Evolutionary conservation across 1,140 invertebrate species (phyloP).

Genomic region (Drosophila mojavensis): DNA sequence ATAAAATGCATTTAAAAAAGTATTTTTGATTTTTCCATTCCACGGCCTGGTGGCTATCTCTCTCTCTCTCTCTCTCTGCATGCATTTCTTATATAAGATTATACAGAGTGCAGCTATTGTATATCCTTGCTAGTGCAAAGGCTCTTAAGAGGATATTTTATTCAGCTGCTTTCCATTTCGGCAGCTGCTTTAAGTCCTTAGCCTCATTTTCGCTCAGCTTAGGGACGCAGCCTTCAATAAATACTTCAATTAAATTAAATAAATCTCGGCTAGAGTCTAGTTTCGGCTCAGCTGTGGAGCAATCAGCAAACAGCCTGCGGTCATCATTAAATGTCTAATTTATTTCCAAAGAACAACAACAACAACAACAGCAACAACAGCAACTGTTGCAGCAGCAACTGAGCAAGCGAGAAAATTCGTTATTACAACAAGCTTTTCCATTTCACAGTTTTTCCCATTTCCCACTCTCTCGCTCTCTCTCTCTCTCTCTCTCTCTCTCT

Average conservation of each 20-base stretch:
- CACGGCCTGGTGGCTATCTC: neutral
- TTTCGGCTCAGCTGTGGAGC: conserved; percentile 46
- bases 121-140: neutral
- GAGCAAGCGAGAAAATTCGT: conserved; percentile 62
- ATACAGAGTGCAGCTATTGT: neutral
- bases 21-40: neutral
- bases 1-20: conserved; percentile 10
- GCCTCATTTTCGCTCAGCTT: neutral
- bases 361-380: conserved; percentile 14
- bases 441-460: conserved; percentile 53
- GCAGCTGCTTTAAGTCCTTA: conserved; percentile 5
- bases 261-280: conserved; percentile 63
- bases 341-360: conserved; percentile 70
- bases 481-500: neutral
- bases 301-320: conserved; percentile 78
- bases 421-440: conserved; percentile 73
- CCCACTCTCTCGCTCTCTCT: neutral
- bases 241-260: conserved; percentile 82
- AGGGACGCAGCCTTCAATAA: conserved; percentile 58
- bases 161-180: neutral
- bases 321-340: conserved; percentile 83
- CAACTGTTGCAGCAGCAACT: conserved; percentile 29
- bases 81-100: neutral
- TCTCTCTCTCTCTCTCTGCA: neutral
- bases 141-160: neutral